Conservation (phyloP, 2,113 vertebrate genomes). For the Illadopsis cleaveri region DNA sequence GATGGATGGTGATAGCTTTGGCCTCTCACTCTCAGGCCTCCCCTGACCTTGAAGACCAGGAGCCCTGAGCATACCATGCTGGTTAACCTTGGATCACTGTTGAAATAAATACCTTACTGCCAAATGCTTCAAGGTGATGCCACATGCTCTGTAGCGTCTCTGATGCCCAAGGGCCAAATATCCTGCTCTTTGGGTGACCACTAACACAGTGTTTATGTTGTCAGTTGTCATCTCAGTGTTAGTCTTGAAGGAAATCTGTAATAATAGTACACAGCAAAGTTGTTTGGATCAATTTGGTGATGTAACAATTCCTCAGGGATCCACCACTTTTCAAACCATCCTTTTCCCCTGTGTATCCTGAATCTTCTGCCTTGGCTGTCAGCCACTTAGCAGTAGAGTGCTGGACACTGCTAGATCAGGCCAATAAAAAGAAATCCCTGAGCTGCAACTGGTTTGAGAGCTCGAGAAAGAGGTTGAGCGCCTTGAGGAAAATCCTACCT, state of each 20-base stretch:
- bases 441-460: background rate
- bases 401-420: background rate
- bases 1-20: background rate
- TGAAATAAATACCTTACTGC: background rate
- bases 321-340: background rate
- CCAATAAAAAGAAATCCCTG: background rate
- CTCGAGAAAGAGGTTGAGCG: background rate
- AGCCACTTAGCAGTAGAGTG: background rate
- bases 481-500: background rate
- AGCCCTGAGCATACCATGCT: background rate
- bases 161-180: background rate
- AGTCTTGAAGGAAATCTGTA: background rate
- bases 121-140: background rate
- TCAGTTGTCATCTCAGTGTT: background rate
- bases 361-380: background rate
- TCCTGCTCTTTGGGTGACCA: background rate
- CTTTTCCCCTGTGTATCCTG: background rate
- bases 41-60: background rate
- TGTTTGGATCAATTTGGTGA: background rate
- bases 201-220: background rate
- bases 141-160: fast-evolving
- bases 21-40: background rate
- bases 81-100: background rate
- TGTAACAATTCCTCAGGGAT: background rate
- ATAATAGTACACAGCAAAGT: background rate